phyloP scores from a whole-genome alignment of 2,113 vertebrate species.

The Eubucco bourcierii region DNA sequence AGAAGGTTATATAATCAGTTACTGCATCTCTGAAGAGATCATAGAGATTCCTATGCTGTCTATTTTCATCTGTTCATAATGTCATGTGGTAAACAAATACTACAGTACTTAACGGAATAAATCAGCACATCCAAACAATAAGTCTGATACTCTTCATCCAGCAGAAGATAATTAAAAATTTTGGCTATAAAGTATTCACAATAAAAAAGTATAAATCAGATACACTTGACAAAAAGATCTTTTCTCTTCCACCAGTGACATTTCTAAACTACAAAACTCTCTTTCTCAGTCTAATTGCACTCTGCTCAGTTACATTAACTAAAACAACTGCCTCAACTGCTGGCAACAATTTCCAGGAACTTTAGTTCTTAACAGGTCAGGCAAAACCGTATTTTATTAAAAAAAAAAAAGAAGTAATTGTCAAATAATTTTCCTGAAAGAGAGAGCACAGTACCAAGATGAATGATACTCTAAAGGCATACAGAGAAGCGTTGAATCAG shows the following conservation, averaged over 20 bases:
- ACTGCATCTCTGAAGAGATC: neutral
- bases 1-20: neutral
- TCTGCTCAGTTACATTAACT: neutral
- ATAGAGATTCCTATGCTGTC: neutral
- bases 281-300: neutral
- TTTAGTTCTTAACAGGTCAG: neutral
- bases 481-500: neutral
- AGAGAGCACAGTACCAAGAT: neutral
- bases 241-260: neutral
- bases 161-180: neutral
- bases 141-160: neutral
- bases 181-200: neutral
- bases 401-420: neutral
- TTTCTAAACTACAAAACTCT: neutral
- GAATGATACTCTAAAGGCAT: neutral
- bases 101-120: neutral
- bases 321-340: neutral
- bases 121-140: neutral
- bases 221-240: neutral
- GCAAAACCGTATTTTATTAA: neutral
- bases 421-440: neutral
- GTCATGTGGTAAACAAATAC: neutral
- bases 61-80: neutral
- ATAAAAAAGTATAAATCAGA: neutral
- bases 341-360: neutral